phyloP scores from a whole-genome alignment of 1,140 invertebrate species.

The Psilanteris sp. region DNA sequence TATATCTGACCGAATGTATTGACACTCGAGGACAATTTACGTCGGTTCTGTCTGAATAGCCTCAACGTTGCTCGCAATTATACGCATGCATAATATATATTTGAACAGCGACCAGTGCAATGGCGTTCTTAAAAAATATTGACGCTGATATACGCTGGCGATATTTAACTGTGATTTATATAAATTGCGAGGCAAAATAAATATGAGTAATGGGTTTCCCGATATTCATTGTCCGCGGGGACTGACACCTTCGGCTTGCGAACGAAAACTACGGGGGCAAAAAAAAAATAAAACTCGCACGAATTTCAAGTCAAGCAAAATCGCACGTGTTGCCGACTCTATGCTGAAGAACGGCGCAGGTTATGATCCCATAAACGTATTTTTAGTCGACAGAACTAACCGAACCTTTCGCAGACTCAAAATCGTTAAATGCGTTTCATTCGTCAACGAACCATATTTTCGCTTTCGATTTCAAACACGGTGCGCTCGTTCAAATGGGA shows the following conservation, averaged over 20 bases:
- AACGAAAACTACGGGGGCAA: too few relatives aligned
- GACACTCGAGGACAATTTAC: too few relatives aligned
- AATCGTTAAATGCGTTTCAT: slow-evolving; percentile 71
- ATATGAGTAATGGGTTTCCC: slow-evolving; percentile 38
- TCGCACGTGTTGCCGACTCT: slow-evolving; percentile 20
- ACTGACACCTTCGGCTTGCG: slow-evolving; percentile 22
- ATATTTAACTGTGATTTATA: slow-evolving; percentile 38
- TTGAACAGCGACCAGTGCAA: too few relatives aligned
- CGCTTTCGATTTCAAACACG: slow-evolving; percentile 3
- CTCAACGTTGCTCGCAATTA: too few relatives aligned
- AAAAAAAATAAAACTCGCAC: slow-evolving; percentile 11
- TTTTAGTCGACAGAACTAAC: slow-evolving; percentile 66
- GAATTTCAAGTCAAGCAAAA: slow-evolving; percentile 16
- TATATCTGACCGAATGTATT: too few relatives aligned
- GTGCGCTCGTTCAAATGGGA: too few relatives aligned
- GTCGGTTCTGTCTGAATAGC: too few relatives aligned
- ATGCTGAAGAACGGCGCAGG: slow-evolving; percentile 53
- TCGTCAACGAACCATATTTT: slow-evolving; percentile 12
- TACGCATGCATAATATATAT: too few relatives aligned
- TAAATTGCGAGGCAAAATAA: slow-evolving; percentile 19
- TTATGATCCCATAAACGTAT: slow-evolving; percentile 74
- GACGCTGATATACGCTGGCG: slow-evolving; percentile 14
- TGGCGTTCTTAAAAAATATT: too few relatives aligned
- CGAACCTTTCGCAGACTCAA: slow-evolving; percentile 39
- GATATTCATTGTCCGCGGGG: slow-evolving; percentile 24